Evolutionary conservation across 1,140 invertebrate species (phyloP).

Genomic region (Bombus haemorrhoidalis): DNA sequence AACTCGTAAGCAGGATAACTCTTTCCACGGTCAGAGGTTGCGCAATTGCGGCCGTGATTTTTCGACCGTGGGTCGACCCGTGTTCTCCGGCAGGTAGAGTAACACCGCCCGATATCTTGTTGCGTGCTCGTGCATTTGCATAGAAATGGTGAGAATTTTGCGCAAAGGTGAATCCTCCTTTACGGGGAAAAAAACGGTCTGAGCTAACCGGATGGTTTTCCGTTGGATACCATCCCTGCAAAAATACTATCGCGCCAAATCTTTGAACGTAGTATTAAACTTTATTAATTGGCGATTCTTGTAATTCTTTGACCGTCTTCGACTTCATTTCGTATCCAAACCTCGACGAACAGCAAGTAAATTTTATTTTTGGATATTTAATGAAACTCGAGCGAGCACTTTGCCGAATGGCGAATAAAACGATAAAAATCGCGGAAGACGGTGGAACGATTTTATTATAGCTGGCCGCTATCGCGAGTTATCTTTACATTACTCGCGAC

Average conservation of each 20-base stretch:
- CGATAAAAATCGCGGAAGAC: conserved; percentile 35
- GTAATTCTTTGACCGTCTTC: too few relatives aligned
- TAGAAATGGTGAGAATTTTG: conserved; percentile 74
- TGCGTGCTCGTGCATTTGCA: conserved; percentile 68
- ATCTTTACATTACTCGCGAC: conserved; percentile 42
- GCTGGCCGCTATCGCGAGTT: conserved; percentile 17
- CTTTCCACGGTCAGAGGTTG: conserved; percentile 49
- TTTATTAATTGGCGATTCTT: too few relatives aligned
- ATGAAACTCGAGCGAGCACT: conserved; percentile 2
- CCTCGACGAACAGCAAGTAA: background rate
- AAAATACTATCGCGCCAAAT: too few relatives aligned
- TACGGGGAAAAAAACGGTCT: conserved; percentile 44
- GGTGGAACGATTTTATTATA: conserved; percentile 58
- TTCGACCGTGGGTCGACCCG: conserved; percentile 24
- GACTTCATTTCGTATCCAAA: background rate
- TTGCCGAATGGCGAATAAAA: background rate
- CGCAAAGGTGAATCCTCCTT: conserved; percentile 42
- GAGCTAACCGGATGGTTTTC: background rate
- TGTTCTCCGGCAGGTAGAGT: conserved; percentile 51
- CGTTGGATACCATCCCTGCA: too few relatives aligned
- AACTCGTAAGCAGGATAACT: conserved; percentile 27
- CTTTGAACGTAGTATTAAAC: too few relatives aligned
- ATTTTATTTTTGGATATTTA: background rate
- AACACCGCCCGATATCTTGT: conserved; percentile 46
- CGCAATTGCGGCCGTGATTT: conserved; percentile 55